Evolutionary conservation across 2,797 vertebrate genomes (phyloP), one percentile per base, ranked within the genome.

Genomic region (Cryptoblepharus egeriae): DNA sequence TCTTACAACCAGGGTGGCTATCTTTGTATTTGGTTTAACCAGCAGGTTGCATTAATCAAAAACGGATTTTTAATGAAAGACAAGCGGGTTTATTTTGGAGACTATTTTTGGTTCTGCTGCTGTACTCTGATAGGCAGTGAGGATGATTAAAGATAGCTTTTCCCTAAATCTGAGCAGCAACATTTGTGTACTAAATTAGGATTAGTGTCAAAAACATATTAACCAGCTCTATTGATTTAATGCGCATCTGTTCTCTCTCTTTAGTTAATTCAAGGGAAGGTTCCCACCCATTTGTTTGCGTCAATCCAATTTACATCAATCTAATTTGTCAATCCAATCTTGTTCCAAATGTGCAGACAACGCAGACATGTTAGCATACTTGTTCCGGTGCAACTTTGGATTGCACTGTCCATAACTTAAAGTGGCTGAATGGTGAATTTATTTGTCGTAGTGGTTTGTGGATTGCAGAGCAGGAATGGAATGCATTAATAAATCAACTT

Each of bases 401-500:
- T n/a, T n/a, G n/a, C n/a, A n/a, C n/a, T n/a, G n/a, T n/a, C n/a
- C n/a, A 3, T 39, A 45, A 74, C 45, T 79, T 42, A 74, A 24
- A 55, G 16, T 35, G 22, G 30, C 65, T 28, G 65, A 79, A 79
- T 2, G 16, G 37, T 52, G 60, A 24, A 52, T 79, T 60, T 74
- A 73, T 84, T 32, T n/a, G 24, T 18, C 39, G 39, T 18, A 5
- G 61, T 60, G 52, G 61, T 49, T 35, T 73, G 37, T n/a, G 63
- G 61, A 45, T 12, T 74, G 49, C 37, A 68, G 16, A 60, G 52
- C 32, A 81, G 45, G 49, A 18, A 60, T 37, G 74, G 75, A 81
- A 77, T 65, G 39, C 39, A 39, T 67, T 81, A 81, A 85, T 81
- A 78, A 73, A 82, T 82, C 45, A 64, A 24, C 80, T 35, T n/a